These are phyloP conservation scores for Nymphalis c-album DNA, from an alignment of 2,888 invertebrate genomes.

Conservation along the genomic window DNA sequence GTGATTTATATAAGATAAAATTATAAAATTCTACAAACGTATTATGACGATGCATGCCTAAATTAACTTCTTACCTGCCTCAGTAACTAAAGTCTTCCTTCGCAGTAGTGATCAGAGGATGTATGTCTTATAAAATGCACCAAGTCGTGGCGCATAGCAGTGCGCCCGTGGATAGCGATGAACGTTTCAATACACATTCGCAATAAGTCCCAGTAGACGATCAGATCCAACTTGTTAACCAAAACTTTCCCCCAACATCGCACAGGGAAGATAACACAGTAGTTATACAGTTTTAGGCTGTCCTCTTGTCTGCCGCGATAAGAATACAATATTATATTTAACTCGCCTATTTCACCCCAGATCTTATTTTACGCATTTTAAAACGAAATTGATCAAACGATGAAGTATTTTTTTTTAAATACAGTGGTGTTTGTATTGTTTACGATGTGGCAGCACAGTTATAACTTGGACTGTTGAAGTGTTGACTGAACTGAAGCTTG, in stretches of 20 bases:
- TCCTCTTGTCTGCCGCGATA: slow-evolving; percentile 46
- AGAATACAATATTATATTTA: slow-evolving; percentile 41
- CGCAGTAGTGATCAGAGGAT: slow-evolving; percentile 89
- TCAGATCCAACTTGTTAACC: slow-evolving; percentile 66
- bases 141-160: slow-evolving; percentile 89
- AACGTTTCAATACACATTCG: slow-evolving; percentile 82
- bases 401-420: slow-evolving; percentile 40
- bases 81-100: slow-evolving; percentile 78
- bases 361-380: slow-evolving; percentile 74
- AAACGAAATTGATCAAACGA: slow-evolving; percentile 38
- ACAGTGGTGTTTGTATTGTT: slow-evolving; percentile 42
- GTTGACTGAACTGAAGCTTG: slow-evolving; percentile 44
- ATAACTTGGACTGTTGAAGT: slow-evolving; percentile 57
- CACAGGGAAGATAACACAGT: slow-evolving; percentile 67
- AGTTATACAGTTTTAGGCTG: slow-evolving; percentile 63
- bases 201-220: slow-evolving; percentile 72
- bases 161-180: slow-evolving; percentile 82
- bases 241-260: slow-evolving; percentile 74
- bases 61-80: slow-evolving; percentile 17
- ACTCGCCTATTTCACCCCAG: slow-evolving; percentile 72
- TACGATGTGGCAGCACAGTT: slow-evolving; percentile 50
- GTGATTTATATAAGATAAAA: not conserved
- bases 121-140: slow-evolving; percentile 89
- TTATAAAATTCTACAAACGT: too few species aligned
- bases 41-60: not conserved